Conservation (phyloP, 35 echinoderm and acorn worm species). For the Lytechinus variegatus region DNA sequence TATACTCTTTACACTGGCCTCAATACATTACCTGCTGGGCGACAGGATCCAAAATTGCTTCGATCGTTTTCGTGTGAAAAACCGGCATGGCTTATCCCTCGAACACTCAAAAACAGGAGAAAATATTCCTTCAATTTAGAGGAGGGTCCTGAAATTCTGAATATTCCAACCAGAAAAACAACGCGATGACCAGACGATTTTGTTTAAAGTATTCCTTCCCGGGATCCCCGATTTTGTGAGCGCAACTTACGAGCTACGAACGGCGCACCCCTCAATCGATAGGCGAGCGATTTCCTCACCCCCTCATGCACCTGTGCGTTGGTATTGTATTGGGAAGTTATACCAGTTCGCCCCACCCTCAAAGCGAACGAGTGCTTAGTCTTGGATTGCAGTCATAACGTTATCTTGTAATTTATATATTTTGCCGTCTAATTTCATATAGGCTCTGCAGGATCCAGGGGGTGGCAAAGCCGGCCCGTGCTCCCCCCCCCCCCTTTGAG, state of each 20-base stretch:
- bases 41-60: slow-evolving; percentile 74
- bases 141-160: neutral
- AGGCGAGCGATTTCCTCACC: neutral
- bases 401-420: neutral
- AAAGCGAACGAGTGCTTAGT: neutral
- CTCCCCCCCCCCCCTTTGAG: no score
- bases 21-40: slow-evolving; percentile 66
- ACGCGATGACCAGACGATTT: neutral
- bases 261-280: neutral
- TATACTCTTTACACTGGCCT: neutral
- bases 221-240: no score
- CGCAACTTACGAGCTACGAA: no score
- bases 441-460: no score
- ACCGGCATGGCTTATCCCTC: slow-evolving; percentile 40
- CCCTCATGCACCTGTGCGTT: neutral
- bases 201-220: neutral
- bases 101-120: neutral
- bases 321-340: neutral
- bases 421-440: neutral
- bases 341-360: neutral
- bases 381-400: neutral
- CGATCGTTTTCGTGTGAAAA: slow-evolving; percentile 74
- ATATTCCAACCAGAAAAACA: neutral
- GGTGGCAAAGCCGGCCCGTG: no score
- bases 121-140: neutral